A percentile compares a stretch with the other conserved stretches of the same genome.
Evolutionary conservation across 2,888 invertebrate species (phyloP).

Genomic region (Spodoptera picta): DNA sequence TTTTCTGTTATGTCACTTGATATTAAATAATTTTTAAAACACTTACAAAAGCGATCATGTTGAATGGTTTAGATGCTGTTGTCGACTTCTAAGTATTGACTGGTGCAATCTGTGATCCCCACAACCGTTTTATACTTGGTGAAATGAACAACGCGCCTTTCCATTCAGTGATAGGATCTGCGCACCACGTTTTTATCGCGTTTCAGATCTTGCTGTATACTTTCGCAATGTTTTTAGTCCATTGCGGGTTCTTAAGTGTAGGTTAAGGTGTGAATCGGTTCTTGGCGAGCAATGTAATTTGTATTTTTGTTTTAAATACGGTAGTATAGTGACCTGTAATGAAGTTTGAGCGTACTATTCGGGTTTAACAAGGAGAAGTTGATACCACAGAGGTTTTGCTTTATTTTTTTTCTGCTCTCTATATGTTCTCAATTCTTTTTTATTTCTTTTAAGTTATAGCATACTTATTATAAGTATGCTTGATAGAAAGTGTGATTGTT

Average conservation of each 20-base stretch:
- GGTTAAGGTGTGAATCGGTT: fast-evolving
- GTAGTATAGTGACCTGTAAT: slow-evolving; percentile 46
- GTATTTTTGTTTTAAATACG: slow-evolving; percentile 17
- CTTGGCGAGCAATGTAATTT: slow-evolving; percentile 57
- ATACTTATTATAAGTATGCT: slow-evolving; percentile 39
- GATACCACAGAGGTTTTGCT: slow-evolving; percentile 67
- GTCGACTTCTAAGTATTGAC: slow-evolving; percentile 79
- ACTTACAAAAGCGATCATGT: slow-evolving; percentile 88
- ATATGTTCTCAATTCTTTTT: slow-evolving; percentile 67
- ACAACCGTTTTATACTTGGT: slow-evolving; percentile 84
- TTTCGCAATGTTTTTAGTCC: slow-evolving; percentile 27
- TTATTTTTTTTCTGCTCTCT: slow-evolving; percentile 62
- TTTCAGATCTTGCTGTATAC: slow-evolving; percentile 7
- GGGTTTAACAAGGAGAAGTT: slow-evolving; percentile 48
- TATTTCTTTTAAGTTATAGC: slow-evolving; percentile 60
- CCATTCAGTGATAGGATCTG: slow-evolving; percentile 83
- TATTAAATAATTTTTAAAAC: slow-evolving; percentile 41
- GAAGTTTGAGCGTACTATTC: slow-evolving; percentile 67
- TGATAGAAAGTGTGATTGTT: slow-evolving; percentile 51
- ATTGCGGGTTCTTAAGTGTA: slow-evolving; percentile 43
- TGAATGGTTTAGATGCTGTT: slow-evolving; percentile 76
- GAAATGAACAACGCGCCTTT: slow-evolving; percentile 84
- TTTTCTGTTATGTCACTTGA: slow-evolving; percentile 32
- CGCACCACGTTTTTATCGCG: slow-evolving; percentile 57
- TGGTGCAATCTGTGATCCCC: slow-evolving; percentile 77